phyloP scores from a whole-genome alignment of 2,113 vertebrate genomes.

The Campylorhamphus procurvoides region DNA sequence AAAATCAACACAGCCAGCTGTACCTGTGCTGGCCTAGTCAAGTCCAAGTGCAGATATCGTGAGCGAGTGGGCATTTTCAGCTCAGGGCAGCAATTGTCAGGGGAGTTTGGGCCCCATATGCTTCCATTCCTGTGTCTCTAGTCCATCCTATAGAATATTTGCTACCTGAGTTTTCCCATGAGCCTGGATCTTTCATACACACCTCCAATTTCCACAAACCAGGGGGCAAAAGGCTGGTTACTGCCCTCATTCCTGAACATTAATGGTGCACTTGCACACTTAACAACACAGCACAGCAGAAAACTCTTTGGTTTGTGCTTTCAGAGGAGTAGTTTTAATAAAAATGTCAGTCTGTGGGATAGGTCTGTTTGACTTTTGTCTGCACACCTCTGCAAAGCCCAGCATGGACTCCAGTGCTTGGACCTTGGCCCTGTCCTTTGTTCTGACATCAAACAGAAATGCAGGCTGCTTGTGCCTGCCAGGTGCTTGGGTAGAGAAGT shows the following conservation, averaged over 20 bases:
- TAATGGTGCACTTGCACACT: background rate
- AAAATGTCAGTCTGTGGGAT: background rate
- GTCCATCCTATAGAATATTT: background rate
- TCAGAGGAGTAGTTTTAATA: background rate
- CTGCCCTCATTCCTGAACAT: background rate
- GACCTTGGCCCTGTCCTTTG: background rate
- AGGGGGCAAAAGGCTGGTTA: background rate
- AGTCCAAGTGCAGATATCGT: background rate
- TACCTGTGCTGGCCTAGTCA: background rate
- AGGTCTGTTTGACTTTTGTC: background rate
- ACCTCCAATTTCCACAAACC: background rate
- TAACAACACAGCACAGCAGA: background rate
- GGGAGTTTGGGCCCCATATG: background rate
- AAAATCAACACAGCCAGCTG: background rate
- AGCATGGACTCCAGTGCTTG: background rate
- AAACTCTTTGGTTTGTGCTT: background rate
- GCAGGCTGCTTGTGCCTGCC: background rate
- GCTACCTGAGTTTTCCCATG: background rate
- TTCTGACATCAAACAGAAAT: background rate
- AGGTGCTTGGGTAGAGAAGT: background rate
- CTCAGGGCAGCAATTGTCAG: background rate
- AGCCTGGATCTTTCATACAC: background rate
- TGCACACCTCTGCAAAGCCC: background rate
- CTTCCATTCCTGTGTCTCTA: background rate
- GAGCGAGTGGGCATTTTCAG: background rate